Conservation (phyloP, 1,140 invertebrate species). For the Lepidostoma basale region DNA sequence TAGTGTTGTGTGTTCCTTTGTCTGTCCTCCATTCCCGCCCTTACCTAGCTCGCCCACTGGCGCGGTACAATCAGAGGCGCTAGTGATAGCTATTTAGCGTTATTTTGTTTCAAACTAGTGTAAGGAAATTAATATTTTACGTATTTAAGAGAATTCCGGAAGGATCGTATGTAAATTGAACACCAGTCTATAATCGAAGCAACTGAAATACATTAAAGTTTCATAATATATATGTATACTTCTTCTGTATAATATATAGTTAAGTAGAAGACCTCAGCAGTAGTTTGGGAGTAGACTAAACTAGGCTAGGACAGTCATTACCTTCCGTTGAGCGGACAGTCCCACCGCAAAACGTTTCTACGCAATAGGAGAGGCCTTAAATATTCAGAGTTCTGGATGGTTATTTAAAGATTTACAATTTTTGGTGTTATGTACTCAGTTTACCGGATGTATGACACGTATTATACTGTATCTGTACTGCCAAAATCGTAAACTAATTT, state of each 20-base stretch:
- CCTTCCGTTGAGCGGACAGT: background rate
- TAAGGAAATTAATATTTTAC: background rate
- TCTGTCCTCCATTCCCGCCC: too few relatives aligned
- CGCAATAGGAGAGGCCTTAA: conserved; percentile 23
- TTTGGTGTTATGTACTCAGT: too few relatives aligned
- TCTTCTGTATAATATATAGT: background rate
- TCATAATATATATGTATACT: background rate
- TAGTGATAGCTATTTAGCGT: background rate
- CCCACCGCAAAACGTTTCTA: background rate
- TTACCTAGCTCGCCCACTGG: too few relatives aligned
- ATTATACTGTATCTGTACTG: too few relatives aligned
- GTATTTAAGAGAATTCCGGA: too few relatives aligned
- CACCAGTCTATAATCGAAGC: background rate
- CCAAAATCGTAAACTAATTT: too few relatives aligned
- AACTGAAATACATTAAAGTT: background rate
- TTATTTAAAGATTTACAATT: too few relatives aligned
- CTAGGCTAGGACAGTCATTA: background rate
- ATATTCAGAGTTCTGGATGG: too few relatives aligned
- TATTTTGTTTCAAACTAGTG: background rate
- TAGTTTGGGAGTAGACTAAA: background rate
- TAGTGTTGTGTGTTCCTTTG: too few relatives aligned
- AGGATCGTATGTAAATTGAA: background rate
- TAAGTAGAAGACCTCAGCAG: background rate
- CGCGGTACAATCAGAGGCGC: too few relatives aligned
- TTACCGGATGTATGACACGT: too few relatives aligned